Conservation (phyloP, 2,888 invertebrate species). For the Zeuzera pyrina region DNA sequence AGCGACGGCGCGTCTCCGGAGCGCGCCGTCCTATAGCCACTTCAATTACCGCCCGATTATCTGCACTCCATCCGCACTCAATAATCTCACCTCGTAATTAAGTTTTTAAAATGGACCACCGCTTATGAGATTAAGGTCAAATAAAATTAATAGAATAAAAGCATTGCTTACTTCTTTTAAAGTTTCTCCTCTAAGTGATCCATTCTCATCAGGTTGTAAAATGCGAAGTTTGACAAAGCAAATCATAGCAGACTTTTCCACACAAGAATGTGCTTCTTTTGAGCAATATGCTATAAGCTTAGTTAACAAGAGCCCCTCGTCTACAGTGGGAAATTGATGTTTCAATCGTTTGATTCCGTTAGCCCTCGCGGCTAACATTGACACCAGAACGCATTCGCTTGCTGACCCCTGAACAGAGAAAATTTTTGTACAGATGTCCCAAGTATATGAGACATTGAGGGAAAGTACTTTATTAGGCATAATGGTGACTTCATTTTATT, state of each 20-base stretch:
- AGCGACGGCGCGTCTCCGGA: conserved; percentile 9
- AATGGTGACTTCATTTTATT: neutral
- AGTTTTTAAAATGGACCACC: neutral
- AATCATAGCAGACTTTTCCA: conserved; percentile 96
- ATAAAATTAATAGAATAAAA: neutral
- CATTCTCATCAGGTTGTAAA: conserved; percentile 89
- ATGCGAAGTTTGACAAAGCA: conserved; percentile 92
- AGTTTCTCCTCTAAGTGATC: conserved; percentile 85
- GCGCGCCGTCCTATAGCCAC: conserved; percentile 22
- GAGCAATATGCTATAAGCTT: conserved; percentile 96
- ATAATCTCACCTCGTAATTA: neutral
- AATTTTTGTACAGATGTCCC: neutral
- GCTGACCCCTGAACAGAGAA: conserved; percentile 85
- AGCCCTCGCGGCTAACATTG: conserved; percentile 92
- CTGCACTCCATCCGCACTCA: conserved; percentile 18
- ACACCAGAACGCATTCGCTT: conserved; percentile 94
- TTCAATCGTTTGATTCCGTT: conserved; percentile 90
- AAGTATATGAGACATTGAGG: no score
- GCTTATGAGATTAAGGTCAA: neutral
- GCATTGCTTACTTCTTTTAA: conserved; percentile 77
- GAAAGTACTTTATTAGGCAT: neutral
- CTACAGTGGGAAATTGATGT: conserved; percentile 87
- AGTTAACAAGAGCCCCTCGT: conserved; percentile 91
- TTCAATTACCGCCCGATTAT: conserved; percentile 61
- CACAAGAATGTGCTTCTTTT: conserved; percentile 92